Conservation (phyloP, 2,113 vertebrate genomes). For the Ameiurus melas region DNA sequence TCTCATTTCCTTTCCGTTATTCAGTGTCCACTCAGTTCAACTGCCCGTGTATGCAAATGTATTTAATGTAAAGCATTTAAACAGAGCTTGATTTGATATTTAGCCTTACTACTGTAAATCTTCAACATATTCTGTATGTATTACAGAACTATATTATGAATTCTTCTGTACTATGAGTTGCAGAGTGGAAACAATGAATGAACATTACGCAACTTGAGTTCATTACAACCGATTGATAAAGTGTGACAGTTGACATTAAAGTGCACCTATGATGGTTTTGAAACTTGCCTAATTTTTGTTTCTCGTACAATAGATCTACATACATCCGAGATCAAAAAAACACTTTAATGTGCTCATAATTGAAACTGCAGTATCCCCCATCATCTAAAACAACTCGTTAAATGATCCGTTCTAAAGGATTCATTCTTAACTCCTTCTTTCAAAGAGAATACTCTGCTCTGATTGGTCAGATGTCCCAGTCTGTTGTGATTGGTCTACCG, state of each 20-base stretch:
- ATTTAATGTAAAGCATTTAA: background rate
- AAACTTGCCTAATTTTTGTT: too few relatives aligned
- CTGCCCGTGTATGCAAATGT: background rate
- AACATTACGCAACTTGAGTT: background rate
- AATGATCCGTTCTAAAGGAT: too few relatives aligned
- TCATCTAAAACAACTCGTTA: too few relatives aligned
- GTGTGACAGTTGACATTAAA: background rate
- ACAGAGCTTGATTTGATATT: background rate
- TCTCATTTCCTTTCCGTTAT: background rate
- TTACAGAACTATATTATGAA: background rate
- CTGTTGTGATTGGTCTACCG: too few relatives aligned
- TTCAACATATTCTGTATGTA: background rate
- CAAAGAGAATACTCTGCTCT: too few relatives aligned
- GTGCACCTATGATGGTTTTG: too few relatives aligned
- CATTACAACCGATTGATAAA: background rate
- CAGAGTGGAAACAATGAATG: background rate
- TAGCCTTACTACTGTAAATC: background rate
- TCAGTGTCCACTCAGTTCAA: background rate
- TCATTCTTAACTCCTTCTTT: too few relatives aligned
- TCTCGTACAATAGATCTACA: too few relatives aligned
- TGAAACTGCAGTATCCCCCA: too few relatives aligned
- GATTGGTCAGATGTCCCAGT: too few relatives aligned
- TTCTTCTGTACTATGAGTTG: background rate
- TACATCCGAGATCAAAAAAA: too few relatives aligned
- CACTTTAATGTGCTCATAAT: too few relatives aligned